Conservation (phyloP, 2,888 invertebrate genomes). For the Pseudoips prasinana region DNA sequence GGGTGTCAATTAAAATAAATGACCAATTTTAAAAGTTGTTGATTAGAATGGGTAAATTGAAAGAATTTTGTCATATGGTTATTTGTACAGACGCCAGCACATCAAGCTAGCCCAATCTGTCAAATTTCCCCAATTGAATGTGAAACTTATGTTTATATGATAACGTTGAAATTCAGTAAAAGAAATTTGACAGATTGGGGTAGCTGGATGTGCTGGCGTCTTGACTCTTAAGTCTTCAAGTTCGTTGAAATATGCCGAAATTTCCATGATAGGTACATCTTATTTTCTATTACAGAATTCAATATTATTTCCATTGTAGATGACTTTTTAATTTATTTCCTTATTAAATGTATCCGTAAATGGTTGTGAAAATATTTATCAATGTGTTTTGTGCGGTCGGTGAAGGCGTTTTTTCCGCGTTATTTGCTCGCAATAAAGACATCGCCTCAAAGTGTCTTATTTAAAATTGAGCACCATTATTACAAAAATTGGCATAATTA, state of each 20-base stretch:
- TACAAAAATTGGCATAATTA: not conserved
- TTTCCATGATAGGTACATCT: no score
- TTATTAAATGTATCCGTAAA: conserved; percentile 22
- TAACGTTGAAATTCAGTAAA: no score
- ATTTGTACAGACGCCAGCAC: conserved; percentile 18
- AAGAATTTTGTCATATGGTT: conserved; percentile 18
- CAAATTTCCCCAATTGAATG: no score
- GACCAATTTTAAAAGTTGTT: conserved; percentile 60
- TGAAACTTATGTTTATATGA: no score
- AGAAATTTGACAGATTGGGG: no score
- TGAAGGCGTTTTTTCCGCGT: conserved; percentile 5
- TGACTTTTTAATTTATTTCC: conserved; percentile 1
- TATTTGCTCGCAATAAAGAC: conserved; percentile 9
- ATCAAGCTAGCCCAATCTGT: no score
- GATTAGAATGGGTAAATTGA: conserved; percentile 30
- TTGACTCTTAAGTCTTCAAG: no score
- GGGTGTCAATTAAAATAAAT: conserved; percentile 48
- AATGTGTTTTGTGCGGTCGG: conserved; percentile 11
- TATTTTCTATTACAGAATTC: no score
- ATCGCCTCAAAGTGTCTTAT: conserved; percentile 3
- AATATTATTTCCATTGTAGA: conserved; percentile 17
- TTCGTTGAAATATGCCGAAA: no score
- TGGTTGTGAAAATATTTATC: conserved; percentile 41
- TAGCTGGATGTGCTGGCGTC: no score
- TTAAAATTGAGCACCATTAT: conserved; percentile 20